Percentiles rank a stretch among this genome's conserved stretches.
Evolutionary conservation across 2,113 vertebrate genomes (phyloP).

Genomic region (Sturnira hondurensis): DNA sequence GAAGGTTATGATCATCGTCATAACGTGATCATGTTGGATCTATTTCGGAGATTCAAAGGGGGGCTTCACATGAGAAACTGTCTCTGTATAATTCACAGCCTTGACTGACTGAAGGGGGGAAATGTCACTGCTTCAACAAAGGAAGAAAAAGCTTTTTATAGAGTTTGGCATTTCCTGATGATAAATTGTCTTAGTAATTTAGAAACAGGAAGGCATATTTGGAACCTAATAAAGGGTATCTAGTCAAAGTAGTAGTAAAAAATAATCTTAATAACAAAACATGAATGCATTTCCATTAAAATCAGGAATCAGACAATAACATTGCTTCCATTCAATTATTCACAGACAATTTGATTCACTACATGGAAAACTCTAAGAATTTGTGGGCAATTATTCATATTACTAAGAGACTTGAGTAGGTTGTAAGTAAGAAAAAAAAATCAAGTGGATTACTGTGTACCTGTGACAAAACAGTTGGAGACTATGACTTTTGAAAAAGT

Average conservation of each 20-base stretch:
- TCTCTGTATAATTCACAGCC: not conserved
- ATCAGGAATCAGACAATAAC: not conserved
- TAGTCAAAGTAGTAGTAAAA: not conserved
- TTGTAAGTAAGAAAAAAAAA: not conserved
- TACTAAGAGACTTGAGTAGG: not conserved
- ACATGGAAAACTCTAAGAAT: not conserved
- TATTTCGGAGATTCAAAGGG: not conserved
- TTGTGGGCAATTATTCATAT: not conserved
- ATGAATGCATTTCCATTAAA: not conserved
- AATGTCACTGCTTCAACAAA: not conserved
- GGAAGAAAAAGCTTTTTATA: not conserved
- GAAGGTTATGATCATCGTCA: not conserved
- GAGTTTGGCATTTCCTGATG: not conserved
- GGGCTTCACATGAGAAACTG: not conserved
- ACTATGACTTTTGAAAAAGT: not conserved
- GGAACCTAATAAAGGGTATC: not conserved
- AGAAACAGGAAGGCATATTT: not conserved
- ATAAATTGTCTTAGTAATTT: conserved; percentile 8
- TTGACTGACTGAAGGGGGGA: not conserved
- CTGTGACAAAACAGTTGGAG: not conserved
- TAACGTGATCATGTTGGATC: not conserved
- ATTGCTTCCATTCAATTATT: not conserved
- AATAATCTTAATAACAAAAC: not conserved
- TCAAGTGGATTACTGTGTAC: not conserved
- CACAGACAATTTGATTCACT: not conserved